phyloP scores from a whole-genome alignment of 2,888 invertebrate genomes.

The Entomobrya multifasciata region DNA sequence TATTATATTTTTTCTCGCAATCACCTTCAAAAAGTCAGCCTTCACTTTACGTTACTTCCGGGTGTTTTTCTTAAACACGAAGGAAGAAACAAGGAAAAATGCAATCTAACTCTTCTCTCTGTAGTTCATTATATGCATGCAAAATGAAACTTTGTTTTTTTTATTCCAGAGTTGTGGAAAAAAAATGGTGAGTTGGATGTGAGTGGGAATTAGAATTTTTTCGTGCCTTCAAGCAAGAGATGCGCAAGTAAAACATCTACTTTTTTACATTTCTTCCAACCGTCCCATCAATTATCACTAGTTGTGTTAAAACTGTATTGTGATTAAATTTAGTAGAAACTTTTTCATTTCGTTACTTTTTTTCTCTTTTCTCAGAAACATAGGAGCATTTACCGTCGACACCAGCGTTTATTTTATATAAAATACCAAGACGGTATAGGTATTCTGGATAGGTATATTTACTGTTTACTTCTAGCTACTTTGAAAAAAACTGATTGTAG shows the following conservation, averaged over 20 bases:
- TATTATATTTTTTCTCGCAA: slow-evolving; percentile 9
- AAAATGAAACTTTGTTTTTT: slow-evolving; percentile 41
- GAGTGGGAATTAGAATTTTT: background rate
- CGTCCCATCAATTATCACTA: slow-evolving; percentile 70
- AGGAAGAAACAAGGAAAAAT: background rate
- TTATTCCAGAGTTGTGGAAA: background rate
- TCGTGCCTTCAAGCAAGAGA: slow-evolving; percentile 2
- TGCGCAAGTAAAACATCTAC: slow-evolving; percentile 16
- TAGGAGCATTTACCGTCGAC: background rate
- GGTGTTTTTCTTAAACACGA: slow-evolving; percentile 13
- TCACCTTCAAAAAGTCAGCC: slow-evolving; percentile 51
- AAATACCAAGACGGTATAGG: too few species aligned
- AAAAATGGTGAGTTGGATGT: background rate
- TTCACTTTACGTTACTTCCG: slow-evolving; percentile 40
- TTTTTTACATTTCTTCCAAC: slow-evolving; percentile 43
- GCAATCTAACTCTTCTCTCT: background rate
- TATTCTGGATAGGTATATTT: too few species aligned
- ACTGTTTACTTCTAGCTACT: too few species aligned
- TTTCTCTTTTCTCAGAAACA: background rate
- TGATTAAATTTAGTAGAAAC: slow-evolving; percentile 68
- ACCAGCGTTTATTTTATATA: too few species aligned
- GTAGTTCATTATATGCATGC: slow-evolving; percentile 15
- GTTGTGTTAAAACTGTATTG: slow-evolving; percentile 67
- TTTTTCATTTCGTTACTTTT: slow-evolving; percentile 40
- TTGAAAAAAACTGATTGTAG: too few species aligned